Conservation (phyloP, 2,888 invertebrate genomes). For the Phyllotreta cruciferae region DNA sequence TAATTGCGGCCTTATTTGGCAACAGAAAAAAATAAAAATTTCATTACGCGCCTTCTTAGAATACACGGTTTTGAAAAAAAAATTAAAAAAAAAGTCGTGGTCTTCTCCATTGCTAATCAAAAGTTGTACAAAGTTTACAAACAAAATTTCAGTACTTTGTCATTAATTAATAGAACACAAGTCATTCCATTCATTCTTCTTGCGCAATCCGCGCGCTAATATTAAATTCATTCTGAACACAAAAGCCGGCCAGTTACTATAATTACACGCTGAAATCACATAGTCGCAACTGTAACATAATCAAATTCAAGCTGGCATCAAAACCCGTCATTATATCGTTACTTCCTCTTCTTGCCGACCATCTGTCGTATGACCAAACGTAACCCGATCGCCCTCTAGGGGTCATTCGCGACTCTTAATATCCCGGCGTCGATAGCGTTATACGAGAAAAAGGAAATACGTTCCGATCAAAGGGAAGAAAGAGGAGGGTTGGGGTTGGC, state of each 20-base stretch:
- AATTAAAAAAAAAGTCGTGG: too few relatives aligned
- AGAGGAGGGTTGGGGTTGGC: too few relatives aligned
- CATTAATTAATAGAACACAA: too few relatives aligned
- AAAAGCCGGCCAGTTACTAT: constrained; percentile 8
- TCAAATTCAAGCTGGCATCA: constrained; percentile 12
- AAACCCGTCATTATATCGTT: constrained; percentile 19
- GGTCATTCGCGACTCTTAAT: background rate
- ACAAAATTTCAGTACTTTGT: too few relatives aligned
- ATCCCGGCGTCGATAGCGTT: background rate
- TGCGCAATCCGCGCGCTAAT: background rate
- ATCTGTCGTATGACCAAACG: constrained; percentile 28
- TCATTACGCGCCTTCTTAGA: too few relatives aligned
- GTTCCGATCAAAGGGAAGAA: too few relatives aligned
- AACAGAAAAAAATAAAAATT: too few relatives aligned
- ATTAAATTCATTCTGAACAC: background rate
- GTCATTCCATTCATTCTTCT: background rate
- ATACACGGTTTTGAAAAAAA: too few relatives aligned
- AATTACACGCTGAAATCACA: constrained; percentile 15
- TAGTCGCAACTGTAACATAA: constrained; percentile 22
- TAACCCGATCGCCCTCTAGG: constrained; percentile 16
- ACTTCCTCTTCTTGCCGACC: constrained; percentile 21
- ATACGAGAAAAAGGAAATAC: too few relatives aligned
- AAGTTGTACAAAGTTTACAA: too few relatives aligned
- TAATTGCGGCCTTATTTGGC: too few relatives aligned
- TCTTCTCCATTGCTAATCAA: too few relatives aligned